Evolutionary conservation across 2,888 invertebrate species (phyloP).

Genomic region (Dusona sp.): DNA sequence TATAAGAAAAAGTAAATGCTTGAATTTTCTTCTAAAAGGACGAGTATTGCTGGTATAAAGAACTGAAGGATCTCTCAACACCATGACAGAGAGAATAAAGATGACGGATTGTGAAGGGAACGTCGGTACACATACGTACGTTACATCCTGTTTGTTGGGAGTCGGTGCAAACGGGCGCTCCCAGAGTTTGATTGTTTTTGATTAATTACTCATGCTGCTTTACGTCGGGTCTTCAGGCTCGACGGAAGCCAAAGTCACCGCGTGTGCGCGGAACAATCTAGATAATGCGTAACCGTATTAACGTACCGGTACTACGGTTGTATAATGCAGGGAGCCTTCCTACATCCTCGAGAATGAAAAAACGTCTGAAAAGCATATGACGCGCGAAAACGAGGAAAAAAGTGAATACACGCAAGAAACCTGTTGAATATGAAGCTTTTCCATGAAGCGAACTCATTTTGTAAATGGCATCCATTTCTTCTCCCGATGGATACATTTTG

Average conservation of each 20-base stretch:
- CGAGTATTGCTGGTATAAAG: conserved; percentile 11
- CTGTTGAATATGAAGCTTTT: neutral
- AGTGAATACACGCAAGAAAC: neutral
- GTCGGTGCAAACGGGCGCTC: conserved; percentile 79
- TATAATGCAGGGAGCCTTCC: conserved; percentile 43
- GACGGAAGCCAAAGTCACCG: conserved; percentile 73
- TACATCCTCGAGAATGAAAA: conserved; percentile 10
- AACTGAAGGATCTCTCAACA: conserved; percentile 33
- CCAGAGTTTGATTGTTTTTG: conserved; percentile 84
- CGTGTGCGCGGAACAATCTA: conserved; percentile 78
- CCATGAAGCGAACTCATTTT: neutral
- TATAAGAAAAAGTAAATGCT: conserved; percentile 30
- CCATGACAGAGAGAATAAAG: conserved; percentile 66
- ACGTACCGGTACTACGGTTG: conserved; percentile 56
- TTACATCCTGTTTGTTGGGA: conserved; percentile 79
- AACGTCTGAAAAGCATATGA: conserved; percentile 25
- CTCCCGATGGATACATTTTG: neutral
- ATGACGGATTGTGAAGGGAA: conserved; percentile 72
- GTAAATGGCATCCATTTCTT: neutral
- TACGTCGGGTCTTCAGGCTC: conserved; percentile 65
- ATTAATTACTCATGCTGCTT: conserved; percentile 82
- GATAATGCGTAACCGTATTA: conserved; percentile 83
- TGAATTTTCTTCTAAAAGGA: conserved; percentile 2
- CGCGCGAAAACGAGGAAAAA: conserved; percentile 4
- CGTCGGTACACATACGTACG: conserved; percentile 55